Percentiles rank a stretch among this genome's conserved stretches.
Evolutionary conservation across 2,888 invertebrate species (phyloP).

Genomic region (Bombylius discolor): DNA sequence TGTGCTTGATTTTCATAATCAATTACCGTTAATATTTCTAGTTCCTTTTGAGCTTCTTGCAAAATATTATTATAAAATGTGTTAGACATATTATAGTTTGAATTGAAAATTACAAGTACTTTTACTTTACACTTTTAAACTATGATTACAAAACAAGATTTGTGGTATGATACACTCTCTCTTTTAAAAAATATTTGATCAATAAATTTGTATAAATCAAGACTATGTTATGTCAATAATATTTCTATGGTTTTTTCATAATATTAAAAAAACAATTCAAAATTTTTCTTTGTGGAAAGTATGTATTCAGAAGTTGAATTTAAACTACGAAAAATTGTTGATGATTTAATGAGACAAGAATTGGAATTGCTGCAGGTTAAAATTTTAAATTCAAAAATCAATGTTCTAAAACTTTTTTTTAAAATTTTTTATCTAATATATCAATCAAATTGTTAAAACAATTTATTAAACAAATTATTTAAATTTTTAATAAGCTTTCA

Average conservation of each 20-base stretch:
- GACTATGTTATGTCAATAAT: too few species aligned
- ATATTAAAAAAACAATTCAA: too few species aligned
- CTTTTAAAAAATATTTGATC: too few species aligned
- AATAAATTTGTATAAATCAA: too few species aligned
- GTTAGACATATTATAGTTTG: constrained; percentile 51
- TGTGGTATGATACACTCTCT: too few species aligned
- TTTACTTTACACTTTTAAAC: not conserved
- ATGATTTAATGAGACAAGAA: constrained; percentile 61
- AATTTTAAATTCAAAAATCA: not conserved
- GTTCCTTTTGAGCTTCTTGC: constrained; percentile 43
- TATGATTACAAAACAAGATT: too few species aligned
- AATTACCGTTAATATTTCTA: constrained; percentile 30
- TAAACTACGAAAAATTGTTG: constrained; percentile 69
- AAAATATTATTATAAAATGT: constrained; percentile 58
- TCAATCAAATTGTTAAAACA: too few species aligned
- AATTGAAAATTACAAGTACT: not conserved
- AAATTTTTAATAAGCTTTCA: too few species aligned
- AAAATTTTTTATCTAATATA: not conserved
- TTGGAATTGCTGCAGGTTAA: constrained; percentile 48
- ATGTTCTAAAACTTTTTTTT: too few species aligned
- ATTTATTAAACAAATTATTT: too few species aligned
- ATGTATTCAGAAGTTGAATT: constrained; percentile 65
- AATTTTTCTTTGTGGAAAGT: too few species aligned
- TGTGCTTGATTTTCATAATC: constrained; percentile 49
- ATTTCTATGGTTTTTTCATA: too few species aligned